Evolutionary conservation across 2,888 invertebrate genomes (phyloP).

Genomic region (Meta bourneti): DNA sequence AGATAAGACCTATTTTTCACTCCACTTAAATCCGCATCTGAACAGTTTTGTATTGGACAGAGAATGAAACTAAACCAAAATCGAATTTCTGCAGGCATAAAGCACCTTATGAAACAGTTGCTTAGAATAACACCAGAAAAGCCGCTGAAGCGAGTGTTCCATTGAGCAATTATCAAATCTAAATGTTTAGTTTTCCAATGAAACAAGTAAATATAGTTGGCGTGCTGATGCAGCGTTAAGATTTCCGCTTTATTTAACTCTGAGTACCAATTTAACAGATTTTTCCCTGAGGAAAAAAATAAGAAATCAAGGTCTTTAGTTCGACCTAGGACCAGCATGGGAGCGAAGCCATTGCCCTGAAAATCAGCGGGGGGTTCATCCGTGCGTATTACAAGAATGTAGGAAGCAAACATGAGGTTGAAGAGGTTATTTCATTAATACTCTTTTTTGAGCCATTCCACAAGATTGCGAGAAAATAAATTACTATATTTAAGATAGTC

Average conservation of each 20-base stretch:
- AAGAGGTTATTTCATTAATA: constrained; percentile 12
- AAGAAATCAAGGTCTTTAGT: neutral
- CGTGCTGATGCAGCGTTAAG: too few species aligned
- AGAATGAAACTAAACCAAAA: too few species aligned
- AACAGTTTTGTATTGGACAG: too few species aligned
- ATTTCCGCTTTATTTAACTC: constrained; percentile 25
- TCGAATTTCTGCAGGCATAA: too few species aligned
- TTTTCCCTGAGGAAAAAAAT: neutral
- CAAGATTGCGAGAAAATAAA: neutral
- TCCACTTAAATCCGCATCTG: too few species aligned
- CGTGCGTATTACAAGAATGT: neutral
- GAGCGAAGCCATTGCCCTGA: constrained; percentile 19
- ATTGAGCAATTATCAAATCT: too few species aligned
- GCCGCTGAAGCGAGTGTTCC: too few species aligned
- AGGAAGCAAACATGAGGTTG: constrained; percentile 15
- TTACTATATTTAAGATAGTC: neutral
- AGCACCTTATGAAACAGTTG: too few species aligned
- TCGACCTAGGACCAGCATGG: constrained; percentile 15
- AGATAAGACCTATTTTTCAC: too few species aligned
- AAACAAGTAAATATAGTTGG: too few species aligned
- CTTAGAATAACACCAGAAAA: too few species aligned
- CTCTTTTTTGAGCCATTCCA: neutral
- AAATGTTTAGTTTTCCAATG: too few species aligned
- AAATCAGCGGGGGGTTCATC: constrained; percentile 2
- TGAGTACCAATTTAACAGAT: neutral